phyloP scores from a whole-genome alignment of 2,797 vertebrate genomes.

The Macrochelys suwanniensis region DNA sequence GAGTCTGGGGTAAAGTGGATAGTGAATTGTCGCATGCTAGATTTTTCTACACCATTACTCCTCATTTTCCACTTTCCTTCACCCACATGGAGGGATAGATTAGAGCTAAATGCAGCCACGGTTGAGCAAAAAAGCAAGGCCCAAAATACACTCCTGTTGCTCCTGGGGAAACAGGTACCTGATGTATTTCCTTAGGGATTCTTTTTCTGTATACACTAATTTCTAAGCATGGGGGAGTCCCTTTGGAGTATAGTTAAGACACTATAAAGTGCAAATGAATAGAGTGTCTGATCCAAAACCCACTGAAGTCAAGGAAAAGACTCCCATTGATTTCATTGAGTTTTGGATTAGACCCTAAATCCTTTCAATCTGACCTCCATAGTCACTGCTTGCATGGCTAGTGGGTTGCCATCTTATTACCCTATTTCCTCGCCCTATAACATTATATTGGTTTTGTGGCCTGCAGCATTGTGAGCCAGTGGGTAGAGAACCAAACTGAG shows the following conservation, averaged over 20 bases:
- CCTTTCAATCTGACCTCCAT: no score
- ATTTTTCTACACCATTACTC: not conserved
- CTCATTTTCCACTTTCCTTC: not conserved
- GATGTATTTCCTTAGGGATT: not conserved
- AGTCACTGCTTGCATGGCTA: no score
- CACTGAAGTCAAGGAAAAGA: no score
- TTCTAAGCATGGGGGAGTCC: not conserved
- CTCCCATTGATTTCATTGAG: no score
- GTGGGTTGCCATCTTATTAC: no score
- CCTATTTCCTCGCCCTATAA: no score
- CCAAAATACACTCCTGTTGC: not conserved
- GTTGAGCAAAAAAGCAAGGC: not conserved
- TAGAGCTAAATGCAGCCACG: not conserved
- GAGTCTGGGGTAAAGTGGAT: not conserved
- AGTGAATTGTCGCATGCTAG: not conserved
- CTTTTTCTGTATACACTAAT: not conserved
- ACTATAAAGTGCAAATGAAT: not conserved
- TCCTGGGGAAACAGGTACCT: not conserved
- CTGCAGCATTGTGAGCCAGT: not conserved
- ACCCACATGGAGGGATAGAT: not conserved
- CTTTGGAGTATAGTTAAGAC: not conserved
- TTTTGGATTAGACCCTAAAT: no score
- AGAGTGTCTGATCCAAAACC: no score
- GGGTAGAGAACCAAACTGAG: not conserved
- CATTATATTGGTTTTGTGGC: not conserved